Evolutionary conservation across 2,113 vertebrate genomes (phyloP).

Genomic region (Lepisosteus osseus): DNA sequence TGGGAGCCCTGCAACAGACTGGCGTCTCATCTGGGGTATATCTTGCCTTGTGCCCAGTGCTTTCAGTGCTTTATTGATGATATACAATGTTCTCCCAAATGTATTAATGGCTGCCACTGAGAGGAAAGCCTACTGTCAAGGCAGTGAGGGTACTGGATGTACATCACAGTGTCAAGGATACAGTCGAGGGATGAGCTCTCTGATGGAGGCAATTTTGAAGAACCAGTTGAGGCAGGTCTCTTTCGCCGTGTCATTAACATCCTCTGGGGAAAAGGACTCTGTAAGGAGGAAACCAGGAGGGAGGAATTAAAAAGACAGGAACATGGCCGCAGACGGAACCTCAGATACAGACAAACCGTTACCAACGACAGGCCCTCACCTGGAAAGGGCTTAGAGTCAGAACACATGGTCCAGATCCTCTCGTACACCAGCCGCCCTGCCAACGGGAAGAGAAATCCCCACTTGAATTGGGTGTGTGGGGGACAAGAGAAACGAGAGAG

Average conservation of each 20-base stretch:
- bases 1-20: too few relatives aligned
- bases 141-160: too few relatives aligned
- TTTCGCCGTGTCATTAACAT: slow-evolving; percentile 88
- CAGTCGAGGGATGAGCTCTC: slow-evolving; percentile 93
- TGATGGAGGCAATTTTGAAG: slow-evolving; percentile 97
- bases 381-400: slow-evolving; percentile 66
- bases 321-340: not conserved
- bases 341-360: too few relatives aligned
- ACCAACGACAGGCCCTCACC: slow-evolving; percentile 58
- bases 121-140: too few relatives aligned
- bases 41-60: too few relatives aligned
- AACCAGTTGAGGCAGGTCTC: slow-evolving; percentile 99
- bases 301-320: not conserved
- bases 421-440: slow-evolving; percentile 90
- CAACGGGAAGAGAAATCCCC: not conserved
- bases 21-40: too few relatives aligned
- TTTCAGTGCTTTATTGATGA: too few relatives aligned
- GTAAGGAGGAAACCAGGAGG: slow-evolving; percentile 13
- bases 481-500: too few relatives aligned
- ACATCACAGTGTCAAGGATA: slow-evolving; percentile 72
- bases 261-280: slow-evolving; percentile 87
- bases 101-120: too few relatives aligned
- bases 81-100: too few relatives aligned
- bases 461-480: too few relatives aligned
- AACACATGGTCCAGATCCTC: slow-evolving; percentile 90